A percentile compares a stretch with the other conserved stretches of the same genome.
Conservation (phyloP, 2,888 invertebrate genomes). For the Aporophyla nigra region DNA sequence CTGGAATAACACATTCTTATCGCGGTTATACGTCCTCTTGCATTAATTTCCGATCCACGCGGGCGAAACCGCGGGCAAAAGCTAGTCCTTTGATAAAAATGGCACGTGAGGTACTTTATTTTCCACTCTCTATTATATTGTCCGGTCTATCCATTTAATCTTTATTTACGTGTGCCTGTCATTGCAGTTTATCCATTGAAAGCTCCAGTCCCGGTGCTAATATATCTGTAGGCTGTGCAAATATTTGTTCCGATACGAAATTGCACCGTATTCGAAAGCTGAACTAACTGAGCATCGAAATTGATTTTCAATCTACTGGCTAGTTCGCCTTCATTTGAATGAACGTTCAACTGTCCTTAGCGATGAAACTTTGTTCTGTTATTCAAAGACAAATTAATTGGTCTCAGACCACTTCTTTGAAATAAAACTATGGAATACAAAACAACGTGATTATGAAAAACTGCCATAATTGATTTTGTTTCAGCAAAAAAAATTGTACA, state of each 20-base stretch:
- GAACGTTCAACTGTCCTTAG: neutral
- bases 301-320: conserved; percentile 15
- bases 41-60: no score
- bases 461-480: no score
- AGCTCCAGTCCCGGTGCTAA: neutral
- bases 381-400: conserved; percentile 15
- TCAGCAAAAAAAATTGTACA: no score
- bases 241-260: conserved; percentile 43
- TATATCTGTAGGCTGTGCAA: conserved; percentile 26
- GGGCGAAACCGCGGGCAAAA: no score
- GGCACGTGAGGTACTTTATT: neutral
- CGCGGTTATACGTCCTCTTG: no score
- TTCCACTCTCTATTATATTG: neutral
- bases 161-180: neutral
- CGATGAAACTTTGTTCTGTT: neutral
- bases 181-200: conserved; percentile 10
- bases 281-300: conserved; percentile 34
- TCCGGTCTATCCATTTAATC: neutral
- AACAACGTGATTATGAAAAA: neutral
- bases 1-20: no score
- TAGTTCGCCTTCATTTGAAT: conserved; percentile 21
- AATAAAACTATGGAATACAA: neutral
- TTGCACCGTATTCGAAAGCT: conserved; percentile 32
- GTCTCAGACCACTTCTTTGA: neutral
- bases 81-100: neutral